Evolutionary conservation across 2,113 vertebrate genomes (phyloP).

Genomic region (Uria aalge): DNA sequence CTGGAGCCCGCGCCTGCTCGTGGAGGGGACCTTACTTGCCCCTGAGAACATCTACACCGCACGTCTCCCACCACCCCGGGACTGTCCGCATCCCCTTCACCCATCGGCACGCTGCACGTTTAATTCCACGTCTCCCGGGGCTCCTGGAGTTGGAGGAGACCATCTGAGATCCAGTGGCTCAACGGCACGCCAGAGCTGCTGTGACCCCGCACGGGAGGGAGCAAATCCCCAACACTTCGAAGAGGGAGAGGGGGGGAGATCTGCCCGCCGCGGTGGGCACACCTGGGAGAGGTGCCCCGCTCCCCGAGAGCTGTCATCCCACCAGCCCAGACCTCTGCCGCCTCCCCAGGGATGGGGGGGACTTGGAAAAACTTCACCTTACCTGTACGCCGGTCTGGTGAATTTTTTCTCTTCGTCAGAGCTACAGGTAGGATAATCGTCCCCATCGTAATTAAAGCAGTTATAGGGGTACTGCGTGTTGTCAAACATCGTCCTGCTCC

Average conservation of each 20-base stretch:
- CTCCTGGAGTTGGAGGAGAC: background rate
- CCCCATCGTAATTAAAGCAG: conserved; percentile 95
- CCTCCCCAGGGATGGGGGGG: background rate
- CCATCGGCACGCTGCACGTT: accelerated
- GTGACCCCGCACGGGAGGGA: background rate
- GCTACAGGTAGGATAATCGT: conserved; percentile 89
- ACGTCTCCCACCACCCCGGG: accelerated
- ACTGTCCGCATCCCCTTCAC: background rate
- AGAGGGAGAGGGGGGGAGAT: background rate
- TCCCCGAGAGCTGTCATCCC: background rate
- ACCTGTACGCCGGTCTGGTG: conserved; percentile 95
- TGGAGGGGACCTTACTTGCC: background rate
- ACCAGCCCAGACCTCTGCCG: background rate
- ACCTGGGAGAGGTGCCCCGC: background rate
- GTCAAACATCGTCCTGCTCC: conserved; percentile 86
- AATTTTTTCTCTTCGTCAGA: conserved; percentile 91
- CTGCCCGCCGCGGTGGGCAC: accelerated
- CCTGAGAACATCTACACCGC: accelerated
- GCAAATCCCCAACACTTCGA: background rate
- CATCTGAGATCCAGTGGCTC: background rate
- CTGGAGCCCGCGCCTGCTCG: background rate
- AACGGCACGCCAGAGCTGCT: background rate
- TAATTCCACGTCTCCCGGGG: background rate
- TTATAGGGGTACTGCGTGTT: conserved; percentile 96
- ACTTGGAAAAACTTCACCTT: conserved; percentile 60